Evolutionary conservation across 2,113 vertebrate species (phyloP), one percentile per base, ranked within the genome.

Genomic region (Regulus satrapa): DNA sequence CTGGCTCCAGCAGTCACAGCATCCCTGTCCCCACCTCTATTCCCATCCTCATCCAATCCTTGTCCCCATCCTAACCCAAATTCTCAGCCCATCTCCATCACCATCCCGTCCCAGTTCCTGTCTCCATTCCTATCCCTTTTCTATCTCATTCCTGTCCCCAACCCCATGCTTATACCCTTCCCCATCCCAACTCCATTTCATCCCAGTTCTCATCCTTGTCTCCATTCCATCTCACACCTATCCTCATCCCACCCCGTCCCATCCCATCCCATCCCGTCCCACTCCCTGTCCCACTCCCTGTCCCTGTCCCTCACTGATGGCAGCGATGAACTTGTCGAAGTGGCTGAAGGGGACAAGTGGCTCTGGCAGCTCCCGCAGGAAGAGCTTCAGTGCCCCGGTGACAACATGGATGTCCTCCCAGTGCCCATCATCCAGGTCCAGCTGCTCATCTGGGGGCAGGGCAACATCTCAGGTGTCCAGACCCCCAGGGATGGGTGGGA

Each of bases 401-500:
- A 99, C 98, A 49, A 99, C 99, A 0, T 99, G 99, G 59, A 99
- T 97, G 38, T 99, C 99, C 82, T 99, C 98, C 99, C 99, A 99
- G 89, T 98, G 98, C 14, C 99, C 98, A 0, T 99, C 98, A 28
- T 99, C 98, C 66, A 99, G 97, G 97, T 99, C 98, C 73, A 99
- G 97, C 19, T 98, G 98, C 95, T 99, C 99, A 0, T 99, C 98
- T 98, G 97, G 2, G 2, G 89, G 79, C 40, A 4, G 29, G 61
- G 26, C 46, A 68, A 66, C 52, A 67, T 18, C 51, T 94, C 81
- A 94, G 79, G 13, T 15, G 52, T 34, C 52, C 64, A 18, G 58
- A 49, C 24, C 38, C 45, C 62, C 25, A 7, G n/a, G 29, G 25
- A 43, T 0, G 1, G 36, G 6, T 0, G 5, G 24, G 48, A 45